Conservation (phyloP, 2,797 vertebrate genomes). For the Apogon hyalosoma region DNA sequence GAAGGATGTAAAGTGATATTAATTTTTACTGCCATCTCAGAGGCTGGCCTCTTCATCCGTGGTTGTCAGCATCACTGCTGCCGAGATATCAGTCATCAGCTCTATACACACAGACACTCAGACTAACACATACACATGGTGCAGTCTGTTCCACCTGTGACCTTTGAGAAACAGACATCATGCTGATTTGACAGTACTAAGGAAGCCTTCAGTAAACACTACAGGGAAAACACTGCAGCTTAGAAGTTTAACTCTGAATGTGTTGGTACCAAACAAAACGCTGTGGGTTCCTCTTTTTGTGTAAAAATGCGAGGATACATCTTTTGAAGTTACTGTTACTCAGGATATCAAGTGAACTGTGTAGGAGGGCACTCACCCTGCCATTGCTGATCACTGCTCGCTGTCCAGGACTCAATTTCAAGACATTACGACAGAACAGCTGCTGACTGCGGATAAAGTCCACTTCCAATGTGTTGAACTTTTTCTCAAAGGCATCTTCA, state of each 20-base stretch:
- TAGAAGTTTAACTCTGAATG: constrained; percentile 9
- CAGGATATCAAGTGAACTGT: neutral
- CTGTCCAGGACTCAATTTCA: constrained; percentile 90
- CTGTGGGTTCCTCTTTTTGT: neutral
- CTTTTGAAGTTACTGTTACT: constrained; percentile 3
- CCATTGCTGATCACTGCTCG: constrained; percentile 92
- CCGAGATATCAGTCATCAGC: constrained; percentile 72
- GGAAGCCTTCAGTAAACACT: constrained; percentile 40
- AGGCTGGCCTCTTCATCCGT: constrained; percentile 61
- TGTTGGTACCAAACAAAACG: constrained; percentile 9
- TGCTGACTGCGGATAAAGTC: constrained; percentile 91
- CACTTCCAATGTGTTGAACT: constrained; percentile 93
- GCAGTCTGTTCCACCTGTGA: constrained; percentile 64
- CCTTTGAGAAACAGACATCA: constrained; percentile 65
- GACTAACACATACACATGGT: constrained; percentile 19
- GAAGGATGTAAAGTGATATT: constrained; percentile 69
- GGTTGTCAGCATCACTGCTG: constrained; percentile 68
- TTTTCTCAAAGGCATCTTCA: constrained; percentile 92
- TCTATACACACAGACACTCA: constrained; percentile 17
- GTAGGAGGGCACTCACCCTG: constrained; percentile 85
- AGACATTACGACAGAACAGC: constrained; percentile 90
- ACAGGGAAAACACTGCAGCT: constrained; percentile 39
- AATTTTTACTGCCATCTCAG: constrained; percentile 72
- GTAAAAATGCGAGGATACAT: neutral
- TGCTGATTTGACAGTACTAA: constrained; percentile 63